Percentiles rank a stretch among this genome's conserved stretches.
These are phyloP conservation scores for Elgaria multicarinata DNA, from an alignment of 2,113 vertebrate species.

Conservation along the genomic window DNA sequence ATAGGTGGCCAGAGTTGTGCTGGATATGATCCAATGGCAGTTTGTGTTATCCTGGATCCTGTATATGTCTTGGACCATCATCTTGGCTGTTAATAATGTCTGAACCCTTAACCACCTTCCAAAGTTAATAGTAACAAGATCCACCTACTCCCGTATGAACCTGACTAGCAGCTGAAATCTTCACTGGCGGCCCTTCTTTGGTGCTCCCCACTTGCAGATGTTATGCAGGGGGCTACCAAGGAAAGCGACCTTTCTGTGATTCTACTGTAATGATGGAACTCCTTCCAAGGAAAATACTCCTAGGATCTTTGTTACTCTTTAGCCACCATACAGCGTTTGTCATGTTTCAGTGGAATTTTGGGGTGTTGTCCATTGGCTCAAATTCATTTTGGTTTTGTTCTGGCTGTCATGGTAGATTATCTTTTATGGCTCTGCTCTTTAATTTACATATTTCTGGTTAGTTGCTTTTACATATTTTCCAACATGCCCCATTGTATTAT, in stretches of 20 bases:
- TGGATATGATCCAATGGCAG: fast-evolving
- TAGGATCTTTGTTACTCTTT: background rate
- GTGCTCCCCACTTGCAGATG: background rate
- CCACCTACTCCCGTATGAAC: background rate
- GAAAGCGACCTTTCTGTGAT: background rate
- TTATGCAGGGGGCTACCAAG: background rate
- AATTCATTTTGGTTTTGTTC: background rate
- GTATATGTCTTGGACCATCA: background rate
- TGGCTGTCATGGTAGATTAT: background rate
- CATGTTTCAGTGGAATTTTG: background rate
- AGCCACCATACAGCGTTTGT: background rate
- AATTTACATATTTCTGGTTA: background rate
- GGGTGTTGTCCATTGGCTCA: background rate
- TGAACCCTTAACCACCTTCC: background rate
- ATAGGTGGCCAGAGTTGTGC: background rate
- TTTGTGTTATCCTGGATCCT: background rate
- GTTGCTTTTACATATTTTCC: background rate
- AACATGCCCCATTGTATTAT: background rate
- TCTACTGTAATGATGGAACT: background rate
- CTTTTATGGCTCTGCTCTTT: background rate
- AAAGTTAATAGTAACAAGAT: background rate
- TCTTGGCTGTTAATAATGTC: background rate
- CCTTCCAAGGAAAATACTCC: background rate
- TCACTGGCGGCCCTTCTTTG: background rate
- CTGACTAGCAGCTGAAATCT: background rate